Base-by-base conservation (phyloP, 92 coral and sea anemone genomes). In the Porites lobata region DNA sequence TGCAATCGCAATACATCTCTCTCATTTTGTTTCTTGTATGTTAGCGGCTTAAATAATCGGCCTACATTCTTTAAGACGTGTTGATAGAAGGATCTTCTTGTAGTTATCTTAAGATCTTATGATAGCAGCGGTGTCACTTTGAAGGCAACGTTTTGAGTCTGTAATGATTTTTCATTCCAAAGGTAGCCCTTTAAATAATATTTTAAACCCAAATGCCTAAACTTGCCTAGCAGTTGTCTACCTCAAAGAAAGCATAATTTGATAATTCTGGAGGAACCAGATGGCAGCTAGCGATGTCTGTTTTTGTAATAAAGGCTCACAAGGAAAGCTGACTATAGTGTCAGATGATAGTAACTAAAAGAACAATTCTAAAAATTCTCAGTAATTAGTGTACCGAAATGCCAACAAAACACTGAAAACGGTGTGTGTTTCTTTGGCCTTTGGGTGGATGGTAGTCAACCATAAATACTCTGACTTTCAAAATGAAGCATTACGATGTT, bases 31-130 rank as follows among this genome's bases (percentile, higher is more conserved):
- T 81, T 54, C 21, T 52, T 56, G 85, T 81, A 19, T 81, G 85
- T 81, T 81, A 81, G 57, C 85, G 29, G 66, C 58, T 7, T 9
- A 52, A 82, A 82, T 50, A 69, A 69, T 26, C 75, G 47, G 47
- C 21, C 47, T 20, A 65, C 79, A 72, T 83, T 83, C 72, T 61
- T 83, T 83, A 83, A 71, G 78, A 58, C 26, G 21, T 83, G 87
- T 72, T 83, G 87, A 83, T 61, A 72, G 79, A 72, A 38, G 5
- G 70, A 57, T 61, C 38, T 58, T 64, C 58, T 4, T 59, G 58
- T 50, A 47, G 59, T 83, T 83, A 83, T 83, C 87, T 9, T 52
- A 59, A 83, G 87, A 72, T 83, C 79, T 71, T 78, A 62, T 70
- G 87, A 83, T 83, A 83, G 76, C 69, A 82, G 21, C 84, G 74